phyloP scores from a whole-genome alignment of 2,113 vertebrate species.

The Dascyllus trimaculatus region DNA sequence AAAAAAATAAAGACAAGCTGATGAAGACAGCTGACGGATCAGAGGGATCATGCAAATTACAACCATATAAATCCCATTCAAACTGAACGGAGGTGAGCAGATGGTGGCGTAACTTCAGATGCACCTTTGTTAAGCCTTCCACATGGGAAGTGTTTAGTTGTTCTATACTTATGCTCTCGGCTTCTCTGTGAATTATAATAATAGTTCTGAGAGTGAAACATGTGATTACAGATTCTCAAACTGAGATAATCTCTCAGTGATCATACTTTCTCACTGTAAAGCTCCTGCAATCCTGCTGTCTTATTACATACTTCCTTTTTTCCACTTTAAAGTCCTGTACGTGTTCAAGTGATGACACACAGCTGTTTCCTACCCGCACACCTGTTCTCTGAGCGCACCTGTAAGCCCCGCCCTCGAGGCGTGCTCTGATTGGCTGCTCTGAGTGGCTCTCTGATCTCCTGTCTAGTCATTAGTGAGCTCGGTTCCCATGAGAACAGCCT shows the following conservation, averaged over 20 bases:
- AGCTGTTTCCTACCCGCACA: slow-evolving; percentile 67
- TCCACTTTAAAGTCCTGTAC: slow-evolving; percentile 34
- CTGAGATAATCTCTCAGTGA: neutral
- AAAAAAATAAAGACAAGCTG: no score
- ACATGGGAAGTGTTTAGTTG: neutral
- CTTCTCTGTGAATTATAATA: slow-evolving; percentile 15
- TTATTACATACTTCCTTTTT: slow-evolving; percentile 45
- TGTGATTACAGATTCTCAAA: slow-evolving; percentile 17
- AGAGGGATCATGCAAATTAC: neutral
- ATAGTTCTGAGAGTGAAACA: neutral
- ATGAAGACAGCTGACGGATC: no score
- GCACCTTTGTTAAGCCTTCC: neutral
- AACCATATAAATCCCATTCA: neutral
- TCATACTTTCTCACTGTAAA: neutral
- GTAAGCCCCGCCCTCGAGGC: slow-evolving; percentile 25
- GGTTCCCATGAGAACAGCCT: slow-evolving; percentile 63
- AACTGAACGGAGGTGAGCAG: no score
- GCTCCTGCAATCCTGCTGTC: slow-evolving; percentile 7
- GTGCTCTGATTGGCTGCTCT: slow-evolving; percentile 48
- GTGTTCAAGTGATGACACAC: slow-evolving; percentile 47
- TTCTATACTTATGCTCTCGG: neutral
- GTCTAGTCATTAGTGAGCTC: slow-evolving; percentile 67
- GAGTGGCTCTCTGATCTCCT: slow-evolving; percentile 66
- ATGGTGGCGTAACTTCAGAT: no score
- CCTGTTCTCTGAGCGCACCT: slow-evolving; percentile 69